Evolutionary conservation across 2,888 invertebrate genomes (phyloP).

Genomic region (Nymphalis c-album): DNA sequence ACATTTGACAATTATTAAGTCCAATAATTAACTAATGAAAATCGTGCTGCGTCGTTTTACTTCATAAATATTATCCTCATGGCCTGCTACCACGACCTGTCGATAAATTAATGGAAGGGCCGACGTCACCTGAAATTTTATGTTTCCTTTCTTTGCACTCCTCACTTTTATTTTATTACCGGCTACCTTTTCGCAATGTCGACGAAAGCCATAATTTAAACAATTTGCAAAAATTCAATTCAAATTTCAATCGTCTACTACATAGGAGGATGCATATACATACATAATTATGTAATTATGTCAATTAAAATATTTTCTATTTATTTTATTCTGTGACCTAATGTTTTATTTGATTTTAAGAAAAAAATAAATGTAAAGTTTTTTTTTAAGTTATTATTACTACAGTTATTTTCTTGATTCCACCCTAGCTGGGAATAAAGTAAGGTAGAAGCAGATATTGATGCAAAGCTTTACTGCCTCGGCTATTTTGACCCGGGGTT

Average conservation of each 20-base stretch:
- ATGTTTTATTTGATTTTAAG: too few relatives aligned
- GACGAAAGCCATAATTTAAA: slow-evolving; percentile 36
- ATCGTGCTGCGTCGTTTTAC: slow-evolving; percentile 64
- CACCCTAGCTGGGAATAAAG: neutral
- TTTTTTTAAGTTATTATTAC: neutral
- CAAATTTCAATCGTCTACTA: neutral
- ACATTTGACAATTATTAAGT: slow-evolving; percentile 24
- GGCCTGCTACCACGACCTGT: slow-evolving; percentile 78
- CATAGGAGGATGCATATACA: too few relatives aligned
- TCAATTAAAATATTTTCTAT: too few relatives aligned
- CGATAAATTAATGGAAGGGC: slow-evolving; percentile 79
- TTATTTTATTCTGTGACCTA: too few relatives aligned
- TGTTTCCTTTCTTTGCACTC: slow-evolving; percentile 68
- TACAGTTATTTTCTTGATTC: neutral
- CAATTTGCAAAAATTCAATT: slow-evolving; percentile 34
- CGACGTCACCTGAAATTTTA: slow-evolving; percentile 79
- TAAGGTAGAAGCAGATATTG: slow-evolving; percentile 28
- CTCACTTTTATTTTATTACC: slow-evolving; percentile 63
- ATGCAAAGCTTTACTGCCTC: slow-evolving; percentile 25
- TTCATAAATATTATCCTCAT: slow-evolving; percentile 79
- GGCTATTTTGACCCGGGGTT: slow-evolving; percentile 47
- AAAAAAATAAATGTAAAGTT: neutral
- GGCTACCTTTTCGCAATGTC: slow-evolving; percentile 43
- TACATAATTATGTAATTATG: too few relatives aligned
- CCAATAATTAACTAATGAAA: slow-evolving; percentile 76